Base-by-base conservation (phyloP, 2,888 invertebrate species). In the Abrostola tripartita region DNA sequence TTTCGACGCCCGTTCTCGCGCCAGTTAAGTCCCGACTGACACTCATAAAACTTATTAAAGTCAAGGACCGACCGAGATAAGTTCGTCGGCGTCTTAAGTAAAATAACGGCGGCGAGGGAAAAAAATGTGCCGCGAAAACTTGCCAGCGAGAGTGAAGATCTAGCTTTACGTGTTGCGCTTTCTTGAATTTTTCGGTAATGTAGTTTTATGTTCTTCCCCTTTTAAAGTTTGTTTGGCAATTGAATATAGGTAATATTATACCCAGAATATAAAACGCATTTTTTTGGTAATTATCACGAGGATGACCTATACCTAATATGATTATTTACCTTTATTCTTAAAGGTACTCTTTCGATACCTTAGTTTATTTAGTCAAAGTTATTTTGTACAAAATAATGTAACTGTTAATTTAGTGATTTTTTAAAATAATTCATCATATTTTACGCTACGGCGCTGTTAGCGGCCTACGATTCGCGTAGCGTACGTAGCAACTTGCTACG, bases 41-140 rank as follows among this genome's bases (percentile, higher is more conserved):
- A 92, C 93, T 94, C 93, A 92, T 93, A 93, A 94, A 94, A 94
- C 93, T 94, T 94, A 94, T 94, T 94, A 93, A 94, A 94, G 94
- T 94, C 94, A 94, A 94, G 93, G 92, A 94, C 94, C 92, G 92
- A 87, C 91, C 92, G 92, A 93, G 94, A 93, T 93, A 94, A 93
- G 92, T 93, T 94, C 89, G 88, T 88, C 92, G 85, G 88, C 88
- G 91, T 91, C 93, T 93, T 94, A 92, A 93, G 94, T 94, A 93
- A 94, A 94, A 94, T 93, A 93, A 93, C 92, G 92, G 85, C 82
- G 89, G 84, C 84, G 90, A 71, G 76, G 79, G 76, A 81, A 92
- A 93, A 92, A 93, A 93, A 91, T 88, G 90, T 88, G 86, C 88
- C 83, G 80, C 84, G 86, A 88, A 89, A 92, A 91, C 85, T 91